Evolutionary conservation across 2,888 invertebrate species (phyloP), one percentile per base, ranked within the genome.

Genomic region (Cheiracanthium punctorium): DNA sequence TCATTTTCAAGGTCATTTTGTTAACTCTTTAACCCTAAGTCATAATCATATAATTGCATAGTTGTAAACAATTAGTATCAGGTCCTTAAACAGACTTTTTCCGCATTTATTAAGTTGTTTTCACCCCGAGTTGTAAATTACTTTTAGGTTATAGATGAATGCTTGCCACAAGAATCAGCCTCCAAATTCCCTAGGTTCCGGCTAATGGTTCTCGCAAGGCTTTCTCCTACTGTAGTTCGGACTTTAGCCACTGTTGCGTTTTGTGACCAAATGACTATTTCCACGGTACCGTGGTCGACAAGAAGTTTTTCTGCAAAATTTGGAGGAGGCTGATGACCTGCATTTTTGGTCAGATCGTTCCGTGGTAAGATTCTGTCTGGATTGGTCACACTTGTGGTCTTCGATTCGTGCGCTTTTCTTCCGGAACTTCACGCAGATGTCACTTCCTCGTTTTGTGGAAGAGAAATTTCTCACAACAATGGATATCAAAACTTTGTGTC

Each of bases 321-420:
- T 75, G 37, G 64, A 14, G 69, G 69, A 84, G 84, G 77, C 73
- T 79, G 84, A 79, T 84, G 84, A 84, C 84, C 84, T 28, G 73
- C 20, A 77, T 84, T n/a, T n/a, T 77, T 77, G 65, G 77, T 72
- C 84, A 84, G 77, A 84, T 79, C 84, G 84, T 84, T 84, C 84
- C 84, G 84, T 84, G 79, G 77, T 37, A 72, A 71, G 72, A 20
- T 67, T 65, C 82, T 67, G 33, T 48, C 43, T 48, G 76, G 82
- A 82, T 84, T 77, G 84, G 84, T 84, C 84, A 84, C 84, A 84
- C 73, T 79, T 17, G 69, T 84, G 84, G 84, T 82, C 84, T 79
- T 79, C 73, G 84, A 84, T 84, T 84, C 84, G 84, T 79, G 79
- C 79, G 84, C 73, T 69, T 73, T 41, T 72, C 79, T 84, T 84